phyloP scores from a whole-genome alignment of 2,888 invertebrate genomes.

The Sphaerophoria rueppellii region DNA sequence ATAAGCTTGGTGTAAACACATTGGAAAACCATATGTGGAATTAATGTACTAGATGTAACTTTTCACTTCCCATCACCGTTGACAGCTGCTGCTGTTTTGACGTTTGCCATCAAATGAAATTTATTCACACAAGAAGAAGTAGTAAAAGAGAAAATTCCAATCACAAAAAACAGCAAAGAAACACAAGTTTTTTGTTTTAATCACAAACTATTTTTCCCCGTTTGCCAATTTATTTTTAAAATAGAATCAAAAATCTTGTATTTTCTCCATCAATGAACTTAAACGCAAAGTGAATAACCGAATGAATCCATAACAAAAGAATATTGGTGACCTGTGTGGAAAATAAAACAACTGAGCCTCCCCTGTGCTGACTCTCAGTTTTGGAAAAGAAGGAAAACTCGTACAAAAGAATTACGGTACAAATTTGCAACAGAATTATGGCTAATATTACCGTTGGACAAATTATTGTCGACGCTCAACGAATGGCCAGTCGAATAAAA shows the following conservation, averaged over 20 bases:
- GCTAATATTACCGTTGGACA: slow-evolving; percentile 90
- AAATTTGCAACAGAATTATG: slow-evolving; percentile 73
- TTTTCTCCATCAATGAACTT: slow-evolving; percentile 25
- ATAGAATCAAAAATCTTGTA: slow-evolving; percentile 22
- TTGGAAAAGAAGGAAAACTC: slow-evolving; percentile 29
- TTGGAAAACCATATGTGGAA: neutral
- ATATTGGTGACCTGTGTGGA: neutral
- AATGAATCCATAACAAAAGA: slow-evolving; percentile 60
- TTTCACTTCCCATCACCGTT: slow-evolving; percentile 19
- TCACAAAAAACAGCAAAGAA: slow-evolving; percentile 67
- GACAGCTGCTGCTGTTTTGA: slow-evolving; percentile 48
- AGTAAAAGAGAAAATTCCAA: slow-evolving; percentile 64
- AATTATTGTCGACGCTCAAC: slow-evolving; percentile 94
- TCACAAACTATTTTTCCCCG: slow-evolving; percentile 56
- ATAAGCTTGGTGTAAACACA: too few relatives aligned
- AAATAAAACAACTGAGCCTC: slow-evolving; percentile 5
- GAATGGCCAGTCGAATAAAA: slow-evolving; percentile 93
- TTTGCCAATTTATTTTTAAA: slow-evolving; percentile 54
- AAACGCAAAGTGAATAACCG: slow-evolving; percentile 14
- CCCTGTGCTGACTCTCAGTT: neutral
- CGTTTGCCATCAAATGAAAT: slow-evolving; percentile 48
- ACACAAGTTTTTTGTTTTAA: slow-evolving; percentile 53
- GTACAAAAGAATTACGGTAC: slow-evolving; percentile 8
- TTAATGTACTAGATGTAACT: slow-evolving; percentile 39
- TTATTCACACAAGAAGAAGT: slow-evolving; percentile 35